Conservation (phyloP, 2,113 vertebrate genomes). For the Nyctereutes procyonoides region DNA sequence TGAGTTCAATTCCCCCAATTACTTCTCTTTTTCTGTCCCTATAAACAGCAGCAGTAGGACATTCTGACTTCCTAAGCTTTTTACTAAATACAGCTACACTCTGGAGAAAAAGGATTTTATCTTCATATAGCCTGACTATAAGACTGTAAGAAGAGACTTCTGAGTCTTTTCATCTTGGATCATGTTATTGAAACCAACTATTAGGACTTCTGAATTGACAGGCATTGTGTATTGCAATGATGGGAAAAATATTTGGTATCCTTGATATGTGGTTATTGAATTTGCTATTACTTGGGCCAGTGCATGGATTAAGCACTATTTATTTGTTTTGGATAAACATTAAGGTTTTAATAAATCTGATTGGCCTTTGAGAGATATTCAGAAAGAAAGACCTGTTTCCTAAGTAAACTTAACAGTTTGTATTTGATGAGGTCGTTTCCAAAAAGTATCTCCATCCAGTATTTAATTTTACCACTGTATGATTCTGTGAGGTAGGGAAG, state of each 20-base stretch:
- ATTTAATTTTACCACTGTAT: not conserved
- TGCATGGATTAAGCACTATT: not conserved
- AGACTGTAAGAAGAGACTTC: not conserved
- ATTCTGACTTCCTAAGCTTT: not conserved
- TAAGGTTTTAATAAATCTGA: not conserved
- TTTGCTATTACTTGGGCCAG: not conserved
- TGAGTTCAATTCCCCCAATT: not conserved
- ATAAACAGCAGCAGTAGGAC: not conserved
- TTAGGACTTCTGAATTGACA: not conserved
- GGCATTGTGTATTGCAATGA: not conserved
- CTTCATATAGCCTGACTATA: not conserved
- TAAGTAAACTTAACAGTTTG: conserved; percentile 22
- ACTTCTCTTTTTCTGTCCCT: not conserved
- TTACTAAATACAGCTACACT: not conserved
- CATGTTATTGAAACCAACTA: not conserved
- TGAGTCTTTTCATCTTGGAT: not conserved
- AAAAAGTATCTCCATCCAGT: not conserved
- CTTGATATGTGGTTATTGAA: not conserved
- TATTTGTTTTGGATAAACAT: conserved; percentile 4
- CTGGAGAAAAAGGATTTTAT: not conserved
- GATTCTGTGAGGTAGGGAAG: not conserved
- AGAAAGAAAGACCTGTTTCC: conserved; percentile 21
- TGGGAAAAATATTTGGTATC: not conserved
- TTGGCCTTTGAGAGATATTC: not conserved
- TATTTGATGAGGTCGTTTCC: not conserved